Evolutionary conservation across 1,140 invertebrate species (phyloP).

Genomic region (Bacillus rossius): DNA sequence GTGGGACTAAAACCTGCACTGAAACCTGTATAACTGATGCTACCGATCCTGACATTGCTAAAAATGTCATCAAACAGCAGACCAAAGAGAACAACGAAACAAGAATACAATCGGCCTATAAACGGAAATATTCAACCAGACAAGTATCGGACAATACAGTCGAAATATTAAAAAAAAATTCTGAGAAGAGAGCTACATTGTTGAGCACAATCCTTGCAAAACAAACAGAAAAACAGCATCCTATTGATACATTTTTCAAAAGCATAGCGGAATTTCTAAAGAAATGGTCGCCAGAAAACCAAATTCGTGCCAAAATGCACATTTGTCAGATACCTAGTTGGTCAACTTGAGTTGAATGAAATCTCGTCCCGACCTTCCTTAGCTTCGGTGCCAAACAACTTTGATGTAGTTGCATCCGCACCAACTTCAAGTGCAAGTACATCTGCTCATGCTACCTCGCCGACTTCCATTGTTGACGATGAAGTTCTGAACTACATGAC

Average conservation of each 20-base stretch:
- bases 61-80: not conserved
- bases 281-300: slow-evolving; percentile 10
- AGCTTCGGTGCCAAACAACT: not conserved
- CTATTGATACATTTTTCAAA: slow-evolving; percentile 13
- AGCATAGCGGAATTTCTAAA: slow-evolving; percentile 9
- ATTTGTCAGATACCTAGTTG: slow-evolving; percentile 16
- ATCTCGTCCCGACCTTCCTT: not conserved
- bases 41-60: not conserved
- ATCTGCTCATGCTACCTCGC: no score
- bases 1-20: not conserved
- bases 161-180: not conserved
- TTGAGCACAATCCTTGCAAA: slow-evolving; percentile 1
- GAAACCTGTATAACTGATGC: not conserved
- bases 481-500: no score
- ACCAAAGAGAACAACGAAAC: not conserved
- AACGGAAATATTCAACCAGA: slow-evolving; percentile 1
- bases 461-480: no score
- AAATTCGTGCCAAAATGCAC: slow-evolving; percentile 16
- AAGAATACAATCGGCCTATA: not conserved
- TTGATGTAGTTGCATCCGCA: not conserved
- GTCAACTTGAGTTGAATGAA: slow-evolving; percentile 10
- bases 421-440: no score
- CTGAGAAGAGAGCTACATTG: not conserved
- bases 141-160: not conserved
- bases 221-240: slow-evolving; percentile 6